Evolutionary conservation across 2,113 vertebrate species (phyloP).

Genomic region (Indri indri): DNA sequence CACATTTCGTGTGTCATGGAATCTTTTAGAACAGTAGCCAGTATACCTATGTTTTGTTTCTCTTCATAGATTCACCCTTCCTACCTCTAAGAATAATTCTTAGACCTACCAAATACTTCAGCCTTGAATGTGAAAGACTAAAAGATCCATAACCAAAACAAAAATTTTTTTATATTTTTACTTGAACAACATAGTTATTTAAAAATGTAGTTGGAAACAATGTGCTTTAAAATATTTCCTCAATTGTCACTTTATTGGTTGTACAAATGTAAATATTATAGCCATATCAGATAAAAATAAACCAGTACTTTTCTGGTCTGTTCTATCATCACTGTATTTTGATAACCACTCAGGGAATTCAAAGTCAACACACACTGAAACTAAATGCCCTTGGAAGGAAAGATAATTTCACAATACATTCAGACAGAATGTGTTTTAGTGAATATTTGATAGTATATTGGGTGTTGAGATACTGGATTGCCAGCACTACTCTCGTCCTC

Average conservation of each 20-base stretch:
- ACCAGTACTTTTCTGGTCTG: background rate
- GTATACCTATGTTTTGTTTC: slow-evolving; percentile 8
- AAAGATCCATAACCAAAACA: slow-evolving; percentile 32
- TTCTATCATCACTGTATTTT: slow-evolving; percentile 40
- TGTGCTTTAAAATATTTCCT: slow-evolving; percentile 40
- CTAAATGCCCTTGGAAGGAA: slow-evolving; percentile 20
- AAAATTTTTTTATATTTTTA: slow-evolving; percentile 1
- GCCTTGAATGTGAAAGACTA: slow-evolving; percentile 54
- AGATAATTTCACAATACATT: slow-evolving; percentile 2
- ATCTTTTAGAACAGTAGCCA: slow-evolving; percentile 1
- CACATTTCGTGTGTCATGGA: background rate
- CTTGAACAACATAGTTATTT: slow-evolving; percentile 38
- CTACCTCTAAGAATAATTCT: background rate
- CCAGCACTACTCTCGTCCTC: background rate
- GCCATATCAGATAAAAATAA: slow-evolving; percentile 52
- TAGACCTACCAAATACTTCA: background rate
- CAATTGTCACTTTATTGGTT: slow-evolving; percentile 38
- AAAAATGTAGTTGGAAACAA: slow-evolving; percentile 18
- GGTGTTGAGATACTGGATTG: background rate
- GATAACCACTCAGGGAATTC: slow-evolving; percentile 55
- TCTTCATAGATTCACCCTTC: background rate
- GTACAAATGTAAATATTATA: slow-evolving; percentile 47
- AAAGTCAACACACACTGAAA: slow-evolving; percentile 47
- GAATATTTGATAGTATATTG: slow-evolving; percentile 29
- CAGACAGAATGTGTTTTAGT: slow-evolving; percentile 33